Conservation (phyloP, 2,888 invertebrate species). For the Dione vanillae region DNA sequence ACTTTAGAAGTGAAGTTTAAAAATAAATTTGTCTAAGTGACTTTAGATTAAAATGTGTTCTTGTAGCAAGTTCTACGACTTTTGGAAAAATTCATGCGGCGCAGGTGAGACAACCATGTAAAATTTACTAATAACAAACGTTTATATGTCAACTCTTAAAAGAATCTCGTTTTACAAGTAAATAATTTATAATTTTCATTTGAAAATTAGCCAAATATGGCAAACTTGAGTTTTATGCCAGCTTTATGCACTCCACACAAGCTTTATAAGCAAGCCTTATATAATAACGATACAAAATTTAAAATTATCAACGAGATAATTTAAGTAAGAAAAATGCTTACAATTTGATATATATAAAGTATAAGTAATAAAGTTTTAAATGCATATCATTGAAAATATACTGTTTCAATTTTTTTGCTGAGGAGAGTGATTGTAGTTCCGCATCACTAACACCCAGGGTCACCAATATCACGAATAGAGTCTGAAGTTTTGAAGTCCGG, state of each 20-base stretch:
- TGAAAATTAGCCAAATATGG: neutral
- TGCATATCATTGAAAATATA: constrained; percentile 40
- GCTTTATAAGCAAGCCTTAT: no score
- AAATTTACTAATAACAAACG: neutral
- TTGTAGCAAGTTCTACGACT: constrained; percentile 81
- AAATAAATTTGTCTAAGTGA: constrained; percentile 82
- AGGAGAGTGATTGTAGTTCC: constrained; percentile 67
- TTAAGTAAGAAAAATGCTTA: neutral
- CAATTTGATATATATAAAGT: neutral
- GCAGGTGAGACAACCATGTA: constrained; percentile 67
- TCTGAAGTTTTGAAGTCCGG: constrained; percentile 47
- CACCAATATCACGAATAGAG: constrained; percentile 59
- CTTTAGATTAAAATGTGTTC: constrained; percentile 75
- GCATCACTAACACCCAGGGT: constrained; percentile 63
- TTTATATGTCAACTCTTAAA: neutral
- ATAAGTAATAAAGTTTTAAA: constrained; percentile 19
- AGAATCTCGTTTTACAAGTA: no score
- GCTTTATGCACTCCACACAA: no score
- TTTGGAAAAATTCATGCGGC: constrained; percentile 81
- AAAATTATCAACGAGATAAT: neutral
- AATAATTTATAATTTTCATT: neutral
- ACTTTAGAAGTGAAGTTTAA: constrained; percentile 83
- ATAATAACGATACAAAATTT: neutral
- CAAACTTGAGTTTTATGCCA: no score
- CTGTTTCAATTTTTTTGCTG: constrained; percentile 55